These are phyloP conservation scores for Neodon shergylaensis DNA, from an alignment of 2,113 vertebrate genomes.

Conservation along the genomic window DNA sequence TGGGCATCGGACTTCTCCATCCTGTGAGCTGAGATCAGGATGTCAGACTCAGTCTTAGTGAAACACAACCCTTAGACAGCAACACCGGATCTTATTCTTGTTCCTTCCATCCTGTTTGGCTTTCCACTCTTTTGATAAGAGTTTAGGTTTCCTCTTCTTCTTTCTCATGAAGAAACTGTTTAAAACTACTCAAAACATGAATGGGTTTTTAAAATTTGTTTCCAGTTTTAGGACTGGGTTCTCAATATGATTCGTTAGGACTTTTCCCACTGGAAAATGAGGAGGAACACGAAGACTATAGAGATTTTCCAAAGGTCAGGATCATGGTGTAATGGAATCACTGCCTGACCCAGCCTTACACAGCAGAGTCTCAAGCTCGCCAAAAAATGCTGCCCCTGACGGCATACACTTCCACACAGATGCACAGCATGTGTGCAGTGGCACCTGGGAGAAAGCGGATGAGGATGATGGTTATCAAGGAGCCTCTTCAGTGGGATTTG, in stretches of 20 bases:
- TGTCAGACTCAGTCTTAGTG: not conserved
- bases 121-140: not conserved
- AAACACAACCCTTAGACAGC: not conserved
- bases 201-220: too few relatives aligned
- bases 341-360: not conserved
- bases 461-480: conserved; percentile 92
- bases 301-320: not conserved
- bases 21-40: not conserved
- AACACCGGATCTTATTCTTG: not conserved
- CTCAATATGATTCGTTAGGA: not conserved
- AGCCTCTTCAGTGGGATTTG: conserved; percentile 95
- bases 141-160: not conserved
- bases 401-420: not conserved
- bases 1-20: not conserved
- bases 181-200: not conserved
- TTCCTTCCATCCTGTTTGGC: not conserved
- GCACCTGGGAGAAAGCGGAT: not conserved
- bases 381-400: not conserved
- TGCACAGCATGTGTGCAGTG: not conserved
- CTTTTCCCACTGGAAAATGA: not conserved
- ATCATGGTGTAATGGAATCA: not conserved
- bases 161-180: not conserved
- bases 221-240: not conserved
- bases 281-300: not conserved
- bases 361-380: not conserved